Evolutionary conservation across 2,113 vertebrate species (phyloP), one percentile per base, ranked within the genome.

Genomic region (Crypturellus undulatus): DNA sequence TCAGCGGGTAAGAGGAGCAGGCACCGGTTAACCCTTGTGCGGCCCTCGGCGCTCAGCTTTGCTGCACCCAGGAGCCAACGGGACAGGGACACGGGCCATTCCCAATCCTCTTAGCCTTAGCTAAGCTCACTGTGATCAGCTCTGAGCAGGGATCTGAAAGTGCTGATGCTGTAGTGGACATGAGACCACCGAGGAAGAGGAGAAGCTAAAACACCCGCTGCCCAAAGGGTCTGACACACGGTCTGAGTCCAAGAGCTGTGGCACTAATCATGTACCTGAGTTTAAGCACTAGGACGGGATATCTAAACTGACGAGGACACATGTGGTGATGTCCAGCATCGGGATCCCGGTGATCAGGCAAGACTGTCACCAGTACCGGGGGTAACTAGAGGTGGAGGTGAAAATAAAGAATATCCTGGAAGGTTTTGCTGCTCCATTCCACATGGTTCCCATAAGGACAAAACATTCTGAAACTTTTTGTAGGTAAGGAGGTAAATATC

Each of bases 1-100:
- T 97, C 92, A 95, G 90, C 94, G 94, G 76, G 84, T 90, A 91
- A 97, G 90, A 89, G 63, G 82, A 94, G 92, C 96, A 78, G 21
- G 84, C 3, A 1, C 86, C 92, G 76, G 67, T 94, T 95, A 96
- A 96, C 94, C 91, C 95, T 96, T 96, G 62, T 90, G 94, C 91
- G 85, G n/a, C 86, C 80, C n/a, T 83, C 40, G 13, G 79, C 38
- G 79, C 77, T 40, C 28, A 8, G 4, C 6, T 78, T 69, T 28
- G 36, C 54, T 77, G 43, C 84, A 10, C 1, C 69, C 59, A 64
- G 73, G 62, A 32, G 9, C 3, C 60, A 19, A 45, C 63, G 64
- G 34, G 56, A 59, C 47, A 34, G 54, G 65, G 24, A 79, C 11
- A 58, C 75, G 88, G 87, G 16, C 32, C 43, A 15, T 21, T 49